phyloP scores from a whole-genome alignment of 2,113 vertebrate genomes.

The Hyperopisus bebe region DNA sequence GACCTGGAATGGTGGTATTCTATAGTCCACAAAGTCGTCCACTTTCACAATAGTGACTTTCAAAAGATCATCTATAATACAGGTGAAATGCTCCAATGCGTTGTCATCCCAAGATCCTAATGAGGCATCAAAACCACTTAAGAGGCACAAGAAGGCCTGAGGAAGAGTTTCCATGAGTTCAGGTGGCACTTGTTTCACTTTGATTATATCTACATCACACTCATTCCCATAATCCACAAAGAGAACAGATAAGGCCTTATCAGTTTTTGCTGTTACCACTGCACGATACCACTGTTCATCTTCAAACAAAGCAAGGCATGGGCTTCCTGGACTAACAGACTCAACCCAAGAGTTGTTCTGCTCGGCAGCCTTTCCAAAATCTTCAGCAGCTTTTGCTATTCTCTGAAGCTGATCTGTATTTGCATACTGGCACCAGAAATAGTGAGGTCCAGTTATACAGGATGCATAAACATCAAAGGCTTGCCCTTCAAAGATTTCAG shows the following conservation, averaged over 20 bases:
- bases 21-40: constrained; percentile 27
- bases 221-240: constrained; percentile 82
- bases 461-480: constrained; percentile 61
- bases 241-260: constrained; percentile 49
- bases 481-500: constrained; percentile 58
- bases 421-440: constrained; percentile 77
- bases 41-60: constrained; percentile 64
- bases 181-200: constrained; percentile 59
- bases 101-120: constrained; percentile 63
- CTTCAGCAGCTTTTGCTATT: constrained; percentile 58
- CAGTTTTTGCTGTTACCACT: constrained; percentile 52
- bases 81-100: constrained; percentile 62
- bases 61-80: constrained; percentile 60
- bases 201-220: constrained; percentile 48
- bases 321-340: constrained; percentile 52
- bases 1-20: constrained; percentile 55
- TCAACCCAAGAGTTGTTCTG: constrained; percentile 12
- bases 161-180: constrained; percentile 56
- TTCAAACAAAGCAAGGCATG: constrained; percentile 67
- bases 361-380: constrained; percentile 40
- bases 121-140: constrained; percentile 67
- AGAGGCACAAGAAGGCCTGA: constrained; percentile 78
- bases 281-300: constrained; percentile 76
- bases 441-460: constrained; percentile 57
- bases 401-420: constrained; percentile 54